phyloP scores from a whole-genome alignment of 1,140 invertebrate species.

The Melipona quadrifasciata region DNA sequence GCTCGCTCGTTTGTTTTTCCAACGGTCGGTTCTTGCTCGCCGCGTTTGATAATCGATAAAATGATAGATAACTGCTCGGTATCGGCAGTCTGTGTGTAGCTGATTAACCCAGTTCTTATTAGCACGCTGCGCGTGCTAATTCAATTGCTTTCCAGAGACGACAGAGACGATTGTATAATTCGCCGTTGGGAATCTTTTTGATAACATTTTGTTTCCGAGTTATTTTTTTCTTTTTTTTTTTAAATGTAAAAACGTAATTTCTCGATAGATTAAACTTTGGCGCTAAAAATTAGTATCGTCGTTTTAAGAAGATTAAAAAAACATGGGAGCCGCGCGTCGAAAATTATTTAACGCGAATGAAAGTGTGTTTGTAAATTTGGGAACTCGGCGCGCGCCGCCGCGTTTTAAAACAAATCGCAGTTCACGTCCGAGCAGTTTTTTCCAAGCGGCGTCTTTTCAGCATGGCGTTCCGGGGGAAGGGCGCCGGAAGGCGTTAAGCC shows the following conservation, averaged over 20 bases:
- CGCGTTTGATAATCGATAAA: neutral
- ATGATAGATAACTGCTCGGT: neutral
- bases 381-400: no score
- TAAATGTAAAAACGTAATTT: no score
- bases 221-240: no score
- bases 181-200: no score
- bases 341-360: neutral
- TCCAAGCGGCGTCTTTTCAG: neutral
- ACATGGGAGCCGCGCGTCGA: neutral
- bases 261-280: neutral
- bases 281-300: neutral
- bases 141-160: neutral
- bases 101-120: neutral
- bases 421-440: neutral
- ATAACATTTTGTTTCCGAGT: no score
- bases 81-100: neutral
- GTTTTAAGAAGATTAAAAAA: neutral
- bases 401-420: neutral
- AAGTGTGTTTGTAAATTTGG: neutral
- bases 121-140: neutral
- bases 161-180: neutral
- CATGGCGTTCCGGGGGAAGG: neutral
- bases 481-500: conserved; percentile 15
- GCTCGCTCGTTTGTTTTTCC: neutral
- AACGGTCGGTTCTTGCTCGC: neutral